Evolutionary conservation across 2,113 vertebrate genomes (phyloP).

Genomic region (Tautogolabrus adspersus): DNA sequence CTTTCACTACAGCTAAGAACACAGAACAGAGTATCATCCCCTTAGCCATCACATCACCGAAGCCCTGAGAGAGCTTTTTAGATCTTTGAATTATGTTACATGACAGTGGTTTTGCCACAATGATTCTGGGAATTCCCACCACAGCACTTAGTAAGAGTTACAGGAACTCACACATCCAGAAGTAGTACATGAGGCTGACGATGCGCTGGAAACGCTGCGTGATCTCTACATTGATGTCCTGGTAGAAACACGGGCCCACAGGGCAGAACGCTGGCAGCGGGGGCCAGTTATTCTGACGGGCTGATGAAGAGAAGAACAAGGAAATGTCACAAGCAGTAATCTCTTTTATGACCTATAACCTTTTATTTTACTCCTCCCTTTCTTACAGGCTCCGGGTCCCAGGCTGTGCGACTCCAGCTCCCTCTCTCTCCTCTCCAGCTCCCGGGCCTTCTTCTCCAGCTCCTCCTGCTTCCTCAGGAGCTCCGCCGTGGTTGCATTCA

Average conservation of each 20-base stretch:
- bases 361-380: neutral
- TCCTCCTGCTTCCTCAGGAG: slow-evolving; percentile 94
- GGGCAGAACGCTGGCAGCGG: slow-evolving; percentile 94
- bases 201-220: slow-evolving; percentile 92
- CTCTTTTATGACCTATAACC: neutral
- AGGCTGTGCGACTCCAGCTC: slow-evolving; percentile 89
- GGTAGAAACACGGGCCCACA: slow-evolving; percentile 95
- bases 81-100: neutral
- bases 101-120: neutral
- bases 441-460: slow-evolving; percentile 92
- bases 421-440: slow-evolving; percentile 92
- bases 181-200: slow-evolving; percentile 94
- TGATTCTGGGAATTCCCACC: neutral
- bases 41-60: neutral
- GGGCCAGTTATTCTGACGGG: slow-evolving; percentile 94
- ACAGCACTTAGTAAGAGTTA: neutral
- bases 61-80: neutral
- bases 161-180: slow-evolving; percentile 93
- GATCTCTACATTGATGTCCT: slow-evolving; percentile 95
- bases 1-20: neutral
- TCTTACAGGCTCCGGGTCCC: slow-evolving; percentile 84
- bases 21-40: neutral
- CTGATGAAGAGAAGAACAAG: slow-evolving; percentile 66
- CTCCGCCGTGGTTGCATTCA: slow-evolving; percentile 88
- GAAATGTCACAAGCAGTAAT: neutral